A percentile compares a stretch with the other conserved stretches of the same genome.
phyloP scores from a whole-genome alignment of 2,113 vertebrate genomes.

The Sinocyclocheilus rhinocerous region DNA sequence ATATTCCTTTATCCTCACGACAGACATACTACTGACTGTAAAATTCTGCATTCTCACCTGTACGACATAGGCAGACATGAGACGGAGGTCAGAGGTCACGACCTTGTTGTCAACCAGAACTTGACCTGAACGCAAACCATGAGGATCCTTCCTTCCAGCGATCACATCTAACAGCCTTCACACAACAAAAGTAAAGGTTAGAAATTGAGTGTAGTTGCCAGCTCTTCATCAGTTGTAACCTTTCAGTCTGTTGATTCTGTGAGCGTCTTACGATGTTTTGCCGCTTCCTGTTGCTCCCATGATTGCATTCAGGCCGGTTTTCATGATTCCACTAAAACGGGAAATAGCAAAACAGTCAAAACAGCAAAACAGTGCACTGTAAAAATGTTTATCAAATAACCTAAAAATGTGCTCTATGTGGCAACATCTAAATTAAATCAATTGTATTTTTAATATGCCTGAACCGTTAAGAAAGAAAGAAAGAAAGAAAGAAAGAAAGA shows the following conservation, averaged over 20 bases:
- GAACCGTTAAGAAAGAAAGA: background rate
- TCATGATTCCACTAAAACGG: conserved; percentile 78
- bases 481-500: background rate
- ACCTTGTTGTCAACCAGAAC: conserved; percentile 71
- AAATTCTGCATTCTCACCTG: conserved; percentile 67
- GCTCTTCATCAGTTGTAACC: background rate
- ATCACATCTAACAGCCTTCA: conserved; percentile 77
- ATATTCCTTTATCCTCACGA: background rate
- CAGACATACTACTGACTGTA: background rate
- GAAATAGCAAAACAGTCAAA: background rate
- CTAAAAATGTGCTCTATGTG: background rate
- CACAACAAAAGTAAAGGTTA: background rate
- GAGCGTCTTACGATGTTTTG: conserved; percentile 79
- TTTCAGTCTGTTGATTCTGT: background rate
- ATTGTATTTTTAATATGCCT: background rate
- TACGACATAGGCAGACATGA: conserved; percentile 78
- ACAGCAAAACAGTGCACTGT: background rate
- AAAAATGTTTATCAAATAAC: background rate
- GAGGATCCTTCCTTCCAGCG: conserved; percentile 78
- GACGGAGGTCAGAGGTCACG: conserved; percentile 73
- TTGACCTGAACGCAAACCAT: conserved; percentile 69
- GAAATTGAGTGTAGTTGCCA: background rate
- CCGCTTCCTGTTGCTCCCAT: conserved; percentile 83
- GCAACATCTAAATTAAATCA: background rate
- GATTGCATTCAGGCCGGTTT: conserved; percentile 81